Evolutionary conservation across 2,888 invertebrate genomes (phyloP).

Genomic region (Drosophila helvetica): DNA sequence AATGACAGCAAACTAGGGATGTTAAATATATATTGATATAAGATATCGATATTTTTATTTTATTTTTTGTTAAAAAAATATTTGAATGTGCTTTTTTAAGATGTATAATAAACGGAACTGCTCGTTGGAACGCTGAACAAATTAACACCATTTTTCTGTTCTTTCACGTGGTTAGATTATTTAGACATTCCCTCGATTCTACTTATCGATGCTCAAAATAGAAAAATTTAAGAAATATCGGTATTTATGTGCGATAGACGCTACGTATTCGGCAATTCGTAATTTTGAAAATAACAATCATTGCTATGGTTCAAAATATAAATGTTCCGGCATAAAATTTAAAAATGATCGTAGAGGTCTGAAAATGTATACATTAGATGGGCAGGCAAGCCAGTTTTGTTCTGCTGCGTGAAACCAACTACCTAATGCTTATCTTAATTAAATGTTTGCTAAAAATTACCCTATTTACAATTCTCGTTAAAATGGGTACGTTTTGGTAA

Average conservation of each 20-base stretch:
- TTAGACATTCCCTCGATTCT: not conserved
- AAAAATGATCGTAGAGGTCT: not conserved
- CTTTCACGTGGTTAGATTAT: not conserved
- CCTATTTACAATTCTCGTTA: no score
- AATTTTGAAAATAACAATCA: not conserved
- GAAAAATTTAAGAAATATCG: no score
- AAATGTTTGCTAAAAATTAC: no score
- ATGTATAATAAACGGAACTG: not conserved
- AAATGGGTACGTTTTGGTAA: no score
- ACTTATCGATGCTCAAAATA: not conserved
- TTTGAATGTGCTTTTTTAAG: not conserved
- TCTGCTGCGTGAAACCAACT: not conserved
- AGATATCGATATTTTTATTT: constrained; percentile 7
- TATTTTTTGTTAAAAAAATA: not conserved
- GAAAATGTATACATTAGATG: not conserved
- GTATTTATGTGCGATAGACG: not conserved
- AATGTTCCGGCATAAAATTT: not conserved
- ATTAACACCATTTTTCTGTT: not conserved
- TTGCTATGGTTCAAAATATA: not conserved
- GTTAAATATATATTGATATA: constrained; percentile 15
- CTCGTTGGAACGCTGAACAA: not conserved
- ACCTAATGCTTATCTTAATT: not conserved
- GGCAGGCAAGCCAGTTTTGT: not conserved
- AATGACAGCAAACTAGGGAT: constrained; percentile 70
- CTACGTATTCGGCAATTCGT: not conserved